Evolutionary conservation across 2,113 vertebrate genomes (phyloP).

Genomic region (Menura novaehollandiae): DNA sequence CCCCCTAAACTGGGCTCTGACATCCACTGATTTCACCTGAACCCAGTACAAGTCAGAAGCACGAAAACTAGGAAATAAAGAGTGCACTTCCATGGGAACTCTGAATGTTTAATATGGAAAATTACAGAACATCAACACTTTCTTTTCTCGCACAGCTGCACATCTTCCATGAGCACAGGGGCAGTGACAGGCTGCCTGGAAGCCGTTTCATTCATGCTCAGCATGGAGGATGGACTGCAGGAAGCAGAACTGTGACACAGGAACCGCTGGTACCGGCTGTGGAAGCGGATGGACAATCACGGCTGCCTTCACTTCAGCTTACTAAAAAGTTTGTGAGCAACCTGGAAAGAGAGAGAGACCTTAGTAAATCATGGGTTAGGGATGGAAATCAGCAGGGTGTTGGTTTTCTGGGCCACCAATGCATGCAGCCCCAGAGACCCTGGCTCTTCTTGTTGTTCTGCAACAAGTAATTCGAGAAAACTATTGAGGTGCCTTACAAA

Average conservation of each 20-base stretch:
- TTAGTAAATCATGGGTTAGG: background rate
- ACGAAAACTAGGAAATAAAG: background rate
- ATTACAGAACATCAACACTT: background rate
- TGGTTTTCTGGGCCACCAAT: background rate
- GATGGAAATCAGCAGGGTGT: background rate
- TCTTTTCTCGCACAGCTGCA: background rate
- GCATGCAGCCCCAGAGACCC: fast-evolving
- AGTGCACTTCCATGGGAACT: background rate
- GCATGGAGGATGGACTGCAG: background rate
- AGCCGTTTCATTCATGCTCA: background rate
- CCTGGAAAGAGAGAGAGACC: slow-evolving; percentile 49
- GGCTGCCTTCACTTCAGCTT: slow-evolving; percentile 68
- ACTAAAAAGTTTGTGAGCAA: slow-evolving; percentile 77
- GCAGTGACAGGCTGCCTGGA: background rate
- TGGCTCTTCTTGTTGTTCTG: fast-evolving
- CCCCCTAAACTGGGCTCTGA: background rate
- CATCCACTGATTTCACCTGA: background rate
- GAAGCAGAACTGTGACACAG: background rate
- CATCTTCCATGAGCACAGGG: background rate
- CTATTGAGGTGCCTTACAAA: background rate
- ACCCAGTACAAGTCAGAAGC: background rate
- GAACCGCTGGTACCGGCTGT: fast-evolving
- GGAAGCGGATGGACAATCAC: background rate
- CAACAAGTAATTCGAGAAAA: background rate
- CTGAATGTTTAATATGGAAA: slow-evolving; percentile 47